Conservation (phyloP, 2,113 vertebrate species). For the Pseudopipra pipra region DNA sequence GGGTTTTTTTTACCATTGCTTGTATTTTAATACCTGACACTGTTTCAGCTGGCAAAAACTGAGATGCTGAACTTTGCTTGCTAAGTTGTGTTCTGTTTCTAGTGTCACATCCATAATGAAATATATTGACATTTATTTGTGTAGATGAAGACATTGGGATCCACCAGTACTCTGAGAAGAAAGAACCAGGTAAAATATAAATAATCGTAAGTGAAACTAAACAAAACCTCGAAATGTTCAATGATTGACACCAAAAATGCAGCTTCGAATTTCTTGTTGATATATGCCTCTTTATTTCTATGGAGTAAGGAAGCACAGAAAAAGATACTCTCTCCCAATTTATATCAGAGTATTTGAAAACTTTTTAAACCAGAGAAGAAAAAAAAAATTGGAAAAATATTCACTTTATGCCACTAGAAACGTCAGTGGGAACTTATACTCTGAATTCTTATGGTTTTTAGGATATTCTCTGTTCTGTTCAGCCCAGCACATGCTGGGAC, state of each 20-base stretch:
- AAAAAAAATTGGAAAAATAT: background rate
- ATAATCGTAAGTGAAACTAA: background rate
- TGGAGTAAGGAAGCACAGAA: background rate
- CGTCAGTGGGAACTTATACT: background rate
- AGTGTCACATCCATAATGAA: background rate
- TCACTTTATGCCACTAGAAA: background rate
- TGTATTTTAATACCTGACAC: background rate
- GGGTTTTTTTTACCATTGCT: background rate
- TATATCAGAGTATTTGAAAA: accelerated
- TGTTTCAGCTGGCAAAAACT: background rate
- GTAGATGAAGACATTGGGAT: conserved; percentile 92
- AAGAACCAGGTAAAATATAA: conserved; percentile 85
- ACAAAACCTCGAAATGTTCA: background rate
- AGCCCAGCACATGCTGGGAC: background rate
- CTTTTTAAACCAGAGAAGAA: background rate
- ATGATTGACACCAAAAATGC: background rate
- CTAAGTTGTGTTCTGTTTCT: background rate
- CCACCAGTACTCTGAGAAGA: conserved; percentile 91
- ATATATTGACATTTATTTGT: conserved; percentile 50
- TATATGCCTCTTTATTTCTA: background rate
- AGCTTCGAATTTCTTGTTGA: background rate
- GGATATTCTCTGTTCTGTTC: accelerated
- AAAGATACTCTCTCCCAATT: background rate
- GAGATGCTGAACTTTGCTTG: background rate
- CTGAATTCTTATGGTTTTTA: background rate